Conservation (phyloP, 2,797 vertebrate genomes). For the Myotis daubentonii region DNA sequence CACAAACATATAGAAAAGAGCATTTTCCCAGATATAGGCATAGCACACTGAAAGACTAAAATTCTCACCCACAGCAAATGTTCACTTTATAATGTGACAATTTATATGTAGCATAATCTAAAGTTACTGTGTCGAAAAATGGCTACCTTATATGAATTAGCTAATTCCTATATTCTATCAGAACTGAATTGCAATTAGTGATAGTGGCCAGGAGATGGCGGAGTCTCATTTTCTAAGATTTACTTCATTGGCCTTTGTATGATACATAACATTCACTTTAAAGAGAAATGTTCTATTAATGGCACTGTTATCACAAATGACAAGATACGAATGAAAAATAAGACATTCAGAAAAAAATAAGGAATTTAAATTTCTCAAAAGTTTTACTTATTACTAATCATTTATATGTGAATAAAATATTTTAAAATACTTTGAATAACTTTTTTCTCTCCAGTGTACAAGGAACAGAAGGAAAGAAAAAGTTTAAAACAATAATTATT, state of each 20-base stretch:
- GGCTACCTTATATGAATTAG: not conserved
- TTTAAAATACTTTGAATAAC: constrained; percentile 45
- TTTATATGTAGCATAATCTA: not conserved
- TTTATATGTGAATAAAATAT: constrained; percentile 50
- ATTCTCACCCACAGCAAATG: not conserved
- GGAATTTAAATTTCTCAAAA: not conserved
- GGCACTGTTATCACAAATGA: not conserved
- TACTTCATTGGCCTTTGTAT: not conserved
- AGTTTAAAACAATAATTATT: constrained; percentile 35
- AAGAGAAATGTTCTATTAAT: constrained; percentile 41
- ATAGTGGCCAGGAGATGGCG: constrained; percentile 79
- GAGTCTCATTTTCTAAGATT: constrained; percentile 41
- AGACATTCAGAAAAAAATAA: constrained; percentile 17
- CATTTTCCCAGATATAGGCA: not conserved
- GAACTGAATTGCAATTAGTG: constrained; percentile 66
- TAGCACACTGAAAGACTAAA: constrained; percentile 9
- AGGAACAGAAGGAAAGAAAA: not conserved
- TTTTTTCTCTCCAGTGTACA: not conserved
- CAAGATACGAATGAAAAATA: constrained; percentile 25
- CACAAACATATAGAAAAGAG: not conserved
- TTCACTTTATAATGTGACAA: not conserved
- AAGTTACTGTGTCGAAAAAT: constrained; percentile 21
- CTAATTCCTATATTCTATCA: not conserved
- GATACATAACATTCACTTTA: constrained; percentile 3
- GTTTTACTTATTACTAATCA: not conserved